Conservation (phyloP, 2,797 vertebrate species). For the Sebastes taczanowskii region DNA sequence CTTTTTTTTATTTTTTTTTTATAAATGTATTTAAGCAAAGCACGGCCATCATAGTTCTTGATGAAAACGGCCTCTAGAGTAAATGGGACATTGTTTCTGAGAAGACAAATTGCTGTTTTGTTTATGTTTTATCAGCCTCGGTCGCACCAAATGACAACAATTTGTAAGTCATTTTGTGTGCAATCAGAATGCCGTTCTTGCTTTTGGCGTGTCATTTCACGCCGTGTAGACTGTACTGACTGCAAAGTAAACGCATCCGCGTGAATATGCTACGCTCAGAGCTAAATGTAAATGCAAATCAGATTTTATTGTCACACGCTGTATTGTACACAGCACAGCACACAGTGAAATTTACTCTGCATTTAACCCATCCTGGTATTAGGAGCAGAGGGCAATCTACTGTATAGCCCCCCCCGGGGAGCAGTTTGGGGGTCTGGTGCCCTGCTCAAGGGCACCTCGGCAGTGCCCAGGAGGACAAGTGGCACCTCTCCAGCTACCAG, state of each 20-base stretch:
- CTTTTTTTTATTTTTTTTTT: background rate
- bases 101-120: background rate
- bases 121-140: background rate
- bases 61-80: background rate
- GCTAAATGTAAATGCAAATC: background rate
- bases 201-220: background rate
- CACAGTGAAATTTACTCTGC: no score
- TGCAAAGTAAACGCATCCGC: background rate
- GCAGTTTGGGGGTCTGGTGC: no score
- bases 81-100: background rate
- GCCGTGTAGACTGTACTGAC: background rate
- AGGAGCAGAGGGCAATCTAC: no score
- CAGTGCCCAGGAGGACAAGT: no score
- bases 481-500: no score
- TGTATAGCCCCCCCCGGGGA: fast-evolving
- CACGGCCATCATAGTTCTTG: background rate
- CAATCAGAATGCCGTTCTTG: background rate
- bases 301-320: no score
- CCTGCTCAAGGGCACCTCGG: fast-evolving
- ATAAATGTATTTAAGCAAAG: background rate
- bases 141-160: background rate
- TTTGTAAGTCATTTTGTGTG: background rate
- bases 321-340: no score
- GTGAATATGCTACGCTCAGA: background rate
- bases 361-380: no score